Base-by-base conservation (phyloP, 2,113 vertebrate genomes). In the Odontophorus gujanensis region DNA sequence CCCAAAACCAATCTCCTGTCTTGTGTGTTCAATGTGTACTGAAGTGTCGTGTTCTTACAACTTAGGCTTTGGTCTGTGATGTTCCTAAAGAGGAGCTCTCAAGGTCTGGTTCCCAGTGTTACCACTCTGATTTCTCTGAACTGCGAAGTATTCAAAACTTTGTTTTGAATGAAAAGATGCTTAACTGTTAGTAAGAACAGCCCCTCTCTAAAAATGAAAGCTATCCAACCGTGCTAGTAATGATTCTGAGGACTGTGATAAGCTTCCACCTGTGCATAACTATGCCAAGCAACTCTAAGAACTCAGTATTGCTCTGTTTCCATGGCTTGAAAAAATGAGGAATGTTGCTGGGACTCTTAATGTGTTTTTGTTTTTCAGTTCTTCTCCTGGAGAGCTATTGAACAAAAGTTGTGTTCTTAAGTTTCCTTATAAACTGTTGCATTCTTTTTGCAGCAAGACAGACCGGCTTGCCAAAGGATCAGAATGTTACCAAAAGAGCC, bases 401-500 rank as follows among this genome's bases (percentile, higher is more conserved):
- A 81, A 61, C 73, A n/a, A 57, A 91, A 95, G 66, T 84, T 73
- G 89, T 91, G 42, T 43, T 92, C 76, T 92, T 82, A 53, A 79
- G 86, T 80, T 59, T 87, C 61, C 91, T 86, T 96, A 2, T 91
- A 71, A 96, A 86, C 59, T 89, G n/a, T 94, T 95, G 22, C 26
- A 5, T 93, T 98, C 67, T 94, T 84, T 92, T 89, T 97, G 90
- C 97, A 99, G 98, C 97, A 99, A 99, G 97, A 99, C 98, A 91
- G 98, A 99, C 96, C 98, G 98, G 90, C 98, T 98, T 97, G 98
- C 99, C 96, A 99, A 99, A 99, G 99, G 99, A 96, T 99, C 99
- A 11, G 99, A 99, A 97, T 99, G 99, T 98, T 99, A 99, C 97
- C 99, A 99, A 98, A 99, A 98, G 97, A 99, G 99, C 98, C 98